Evolutionary conservation across 2,113 vertebrate species (phyloP).

Genomic region (Calcarius ornatus): DNA sequence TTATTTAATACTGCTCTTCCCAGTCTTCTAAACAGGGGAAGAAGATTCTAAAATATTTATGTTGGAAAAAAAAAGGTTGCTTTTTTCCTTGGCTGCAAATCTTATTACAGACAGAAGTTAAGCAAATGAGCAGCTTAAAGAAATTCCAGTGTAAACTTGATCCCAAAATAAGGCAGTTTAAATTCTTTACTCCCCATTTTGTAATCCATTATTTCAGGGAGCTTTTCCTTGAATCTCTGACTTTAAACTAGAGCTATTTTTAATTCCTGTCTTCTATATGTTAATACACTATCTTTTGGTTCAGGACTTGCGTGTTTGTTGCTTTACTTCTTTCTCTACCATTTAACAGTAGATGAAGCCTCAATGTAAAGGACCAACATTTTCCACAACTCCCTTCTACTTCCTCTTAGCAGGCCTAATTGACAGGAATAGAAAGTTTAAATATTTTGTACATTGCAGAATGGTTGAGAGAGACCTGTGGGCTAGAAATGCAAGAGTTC

Average conservation of each 20-base stretch:
- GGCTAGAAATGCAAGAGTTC: neutral
- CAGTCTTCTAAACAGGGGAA: neutral
- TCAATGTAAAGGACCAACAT: neutral
- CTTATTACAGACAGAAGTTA: neutral
- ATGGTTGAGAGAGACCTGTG: neutral
- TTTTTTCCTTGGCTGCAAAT: neutral
- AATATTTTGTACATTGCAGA: neutral
- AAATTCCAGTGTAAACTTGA: neutral
- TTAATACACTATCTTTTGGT: neutral
- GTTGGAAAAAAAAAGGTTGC: neutral
- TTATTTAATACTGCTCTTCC: neutral
- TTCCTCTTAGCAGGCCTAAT: neutral
- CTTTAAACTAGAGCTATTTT: neutral
- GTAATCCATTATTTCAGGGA: neutral
- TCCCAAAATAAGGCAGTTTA: neutral
- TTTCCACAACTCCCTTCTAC: neutral
- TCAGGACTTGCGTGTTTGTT: neutral
- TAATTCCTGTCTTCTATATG: neutral
- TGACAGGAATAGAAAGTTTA: neutral
- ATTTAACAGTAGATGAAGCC: neutral
- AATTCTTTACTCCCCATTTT: neutral
- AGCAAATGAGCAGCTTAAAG: slow-evolving; percentile 31
- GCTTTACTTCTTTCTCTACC: neutral
- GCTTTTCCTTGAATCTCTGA: neutral
- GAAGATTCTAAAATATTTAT: neutral